Evolutionary conservation across 2,888 invertebrate genomes (phyloP), one percentile per base, ranked within the genome.

Genomic region (Dynastes tityus): DNA sequence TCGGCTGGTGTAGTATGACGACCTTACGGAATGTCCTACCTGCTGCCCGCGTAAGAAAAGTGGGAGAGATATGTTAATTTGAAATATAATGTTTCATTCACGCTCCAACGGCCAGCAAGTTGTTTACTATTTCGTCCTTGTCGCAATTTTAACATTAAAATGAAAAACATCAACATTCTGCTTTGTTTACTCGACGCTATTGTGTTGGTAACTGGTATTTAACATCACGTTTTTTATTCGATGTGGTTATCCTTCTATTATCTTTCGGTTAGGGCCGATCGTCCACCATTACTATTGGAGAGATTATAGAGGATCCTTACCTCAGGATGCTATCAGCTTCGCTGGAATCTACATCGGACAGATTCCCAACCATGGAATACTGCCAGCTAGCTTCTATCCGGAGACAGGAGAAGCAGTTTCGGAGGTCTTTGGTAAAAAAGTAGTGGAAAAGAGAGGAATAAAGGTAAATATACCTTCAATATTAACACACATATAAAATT

Each of bases 371-470:
- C 67, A 77, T 16, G 77, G 77, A 0, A 40, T 77, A 29, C 11
- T 77, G 1, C 77, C 77, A 8, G 71, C 61, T 0, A 77, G 70
- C 22, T 61, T 77, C 29, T 77, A 77, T 64, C 71, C 77, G 1
- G 22, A 70, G 0, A 77, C 55, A 32, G 11, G 49, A 37, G 53
- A 61, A 51, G 70, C 77, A 5, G 29, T 71, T n/a, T 49, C 71
- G 0, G 58, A 37, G 16, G 27, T 55, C 13, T 32, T 55, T 51
- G 70, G 63, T 1, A 58, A 77, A 3, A 77, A 77, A 64, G 9
- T 77, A 5, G 51, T 51, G 5, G 16, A n/a, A 45, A 77, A 77
- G 68, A 16, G 63, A 8, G 71, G 71, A 16, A 29, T 77, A 5
- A 77, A 77, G 51, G 77, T 77, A 70, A 45, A 45, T 45, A 11